Conservation (phyloP, 2,113 vertebrate genomes). For the Tachuris rubrigastra region DNA sequence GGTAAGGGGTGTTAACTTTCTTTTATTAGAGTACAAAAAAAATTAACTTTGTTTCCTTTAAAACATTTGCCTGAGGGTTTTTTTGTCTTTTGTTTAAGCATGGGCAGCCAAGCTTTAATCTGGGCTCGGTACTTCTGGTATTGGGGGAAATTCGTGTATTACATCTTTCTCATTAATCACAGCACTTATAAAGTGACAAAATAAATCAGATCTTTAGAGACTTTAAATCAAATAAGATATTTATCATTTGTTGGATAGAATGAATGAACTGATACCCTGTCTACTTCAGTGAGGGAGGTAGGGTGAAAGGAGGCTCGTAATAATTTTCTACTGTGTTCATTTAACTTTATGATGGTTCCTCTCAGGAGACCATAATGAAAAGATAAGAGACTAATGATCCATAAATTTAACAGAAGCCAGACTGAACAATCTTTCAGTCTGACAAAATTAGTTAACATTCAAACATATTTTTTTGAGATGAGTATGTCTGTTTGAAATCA, state of each 20-base stretch:
- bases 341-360: conserved; percentile 60
- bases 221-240: background rate
- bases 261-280: background rate
- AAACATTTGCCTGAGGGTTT: background rate
- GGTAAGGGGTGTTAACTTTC: background rate
- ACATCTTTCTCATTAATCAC: background rate
- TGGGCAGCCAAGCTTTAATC: background rate
- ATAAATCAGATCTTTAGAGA: background rate
- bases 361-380: conserved; percentile 62
- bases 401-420: conserved; percentile 50
- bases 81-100: background rate
- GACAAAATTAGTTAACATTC: conserved; percentile 64
- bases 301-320: conserved; percentile 12
- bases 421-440: conserved; percentile 57
- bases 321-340: conserved; percentile 58
- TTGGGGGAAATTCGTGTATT: background rate
- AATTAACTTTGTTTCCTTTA: background rate
- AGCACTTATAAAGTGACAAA: background rate
- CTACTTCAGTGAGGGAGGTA: background rate
- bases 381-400: conserved; percentile 67
- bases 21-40: background rate
- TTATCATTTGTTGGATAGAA: background rate
- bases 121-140: background rate
- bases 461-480: conserved; percentile 42
- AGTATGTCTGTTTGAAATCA: background rate